A percentile compares a stretch with the other conserved stretches of the same genome.
phyloP scores from a whole-genome alignment of 2,888 invertebrate genomes.

The Ichneumoninae sp. region DNA sequence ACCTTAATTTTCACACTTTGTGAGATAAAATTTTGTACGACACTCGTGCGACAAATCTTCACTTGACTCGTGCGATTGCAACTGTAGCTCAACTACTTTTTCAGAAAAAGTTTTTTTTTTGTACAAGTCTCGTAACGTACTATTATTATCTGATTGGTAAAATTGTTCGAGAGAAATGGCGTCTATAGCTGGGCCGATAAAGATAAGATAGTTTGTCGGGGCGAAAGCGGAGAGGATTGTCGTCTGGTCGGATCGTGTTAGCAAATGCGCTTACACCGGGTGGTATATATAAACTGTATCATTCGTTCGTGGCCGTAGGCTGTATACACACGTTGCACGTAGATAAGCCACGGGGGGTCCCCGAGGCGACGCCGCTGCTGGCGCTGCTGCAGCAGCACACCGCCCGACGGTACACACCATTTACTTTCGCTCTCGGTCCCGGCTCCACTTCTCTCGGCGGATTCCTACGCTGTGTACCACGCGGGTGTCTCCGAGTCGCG shows the following conservation, averaged over 20 bases:
- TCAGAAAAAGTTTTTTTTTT: too few species aligned
- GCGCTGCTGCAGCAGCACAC: not conserved
- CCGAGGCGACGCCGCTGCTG: slow-evolving; percentile 1
- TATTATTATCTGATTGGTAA: not conserved
- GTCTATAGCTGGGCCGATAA: slow-evolving; percentile 1
- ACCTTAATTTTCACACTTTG: too few species aligned
- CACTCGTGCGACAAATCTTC: too few species aligned
- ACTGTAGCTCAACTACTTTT: too few species aligned
- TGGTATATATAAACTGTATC: slow-evolving; percentile 14
- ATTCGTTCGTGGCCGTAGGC: slow-evolving; percentile 37
- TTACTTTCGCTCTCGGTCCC: slow-evolving; percentile 37
- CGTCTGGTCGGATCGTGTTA: slow-evolving; percentile 1
- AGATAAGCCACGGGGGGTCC: slow-evolving; percentile 54
- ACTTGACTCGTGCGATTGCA: too few species aligned
- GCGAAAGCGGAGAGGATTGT: slow-evolving; percentile 7
- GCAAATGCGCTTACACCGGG: slow-evolving; percentile 6
- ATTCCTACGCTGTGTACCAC: not conserved
- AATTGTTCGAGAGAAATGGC: slow-evolving; percentile 32
- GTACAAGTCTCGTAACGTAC: not conserved
- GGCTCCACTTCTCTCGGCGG: not conserved
- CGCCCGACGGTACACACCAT: slow-evolving; percentile 2
- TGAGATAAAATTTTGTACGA: too few species aligned
- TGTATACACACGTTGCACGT: slow-evolving; percentile 51
- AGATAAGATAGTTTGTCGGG: slow-evolving; percentile 42
- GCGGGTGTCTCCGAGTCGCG: slow-evolving; percentile 3